Percentiles rank a stretch among this genome's conserved stretches.
Conservation (phyloP, 2,113 vertebrate genomes). For the Elephas maximus region DNA sequence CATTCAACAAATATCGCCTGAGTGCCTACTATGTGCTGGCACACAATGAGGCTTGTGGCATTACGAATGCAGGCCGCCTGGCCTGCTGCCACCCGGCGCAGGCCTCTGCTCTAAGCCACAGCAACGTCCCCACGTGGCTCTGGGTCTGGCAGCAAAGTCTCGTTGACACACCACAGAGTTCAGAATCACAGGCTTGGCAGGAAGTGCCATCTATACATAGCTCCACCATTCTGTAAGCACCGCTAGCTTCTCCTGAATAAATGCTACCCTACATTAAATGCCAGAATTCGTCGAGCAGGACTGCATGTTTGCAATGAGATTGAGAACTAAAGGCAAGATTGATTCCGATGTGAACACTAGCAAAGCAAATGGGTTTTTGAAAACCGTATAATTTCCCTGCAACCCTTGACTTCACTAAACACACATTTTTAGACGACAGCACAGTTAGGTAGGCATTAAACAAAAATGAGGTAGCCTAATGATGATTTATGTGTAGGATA, state of each 20-base stretch:
- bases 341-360: slow-evolving; percentile 87
- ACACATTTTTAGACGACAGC: slow-evolving; percentile 87
- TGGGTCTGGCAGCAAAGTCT: neutral
- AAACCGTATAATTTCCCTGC: slow-evolving; percentile 89
- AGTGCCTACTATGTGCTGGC: neutral
- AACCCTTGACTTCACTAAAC: slow-evolving; percentile 91
- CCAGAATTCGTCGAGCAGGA: slow-evolving; percentile 43
- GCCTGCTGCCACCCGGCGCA: rapidly evolving
- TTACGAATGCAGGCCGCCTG: rapidly evolving
- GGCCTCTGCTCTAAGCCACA: neutral
- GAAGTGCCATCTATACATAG: slow-evolving; percentile 42
- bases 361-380: slow-evolving; percentile 91
- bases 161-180: slow-evolving; percentile 47
- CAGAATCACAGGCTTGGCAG: slow-evolving; percentile 74
- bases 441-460: slow-evolving; percentile 89
- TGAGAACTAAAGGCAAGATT: slow-evolving; percentile 83
- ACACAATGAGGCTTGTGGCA: neutral
- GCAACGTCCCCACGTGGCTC: neutral
- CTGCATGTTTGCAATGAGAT: slow-evolving; percentile 72
- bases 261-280: slow-evolving; percentile 53
- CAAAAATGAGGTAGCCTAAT: slow-evolving; percentile 88
- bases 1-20: neutral
- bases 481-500: slow-evolving; percentile 88
- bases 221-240: neutral
- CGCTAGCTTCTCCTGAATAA: slow-evolving; percentile 53